Evolutionary conservation across 2,797 vertebrate species (phyloP).

Genomic region (Lacerta viridis): DNA sequence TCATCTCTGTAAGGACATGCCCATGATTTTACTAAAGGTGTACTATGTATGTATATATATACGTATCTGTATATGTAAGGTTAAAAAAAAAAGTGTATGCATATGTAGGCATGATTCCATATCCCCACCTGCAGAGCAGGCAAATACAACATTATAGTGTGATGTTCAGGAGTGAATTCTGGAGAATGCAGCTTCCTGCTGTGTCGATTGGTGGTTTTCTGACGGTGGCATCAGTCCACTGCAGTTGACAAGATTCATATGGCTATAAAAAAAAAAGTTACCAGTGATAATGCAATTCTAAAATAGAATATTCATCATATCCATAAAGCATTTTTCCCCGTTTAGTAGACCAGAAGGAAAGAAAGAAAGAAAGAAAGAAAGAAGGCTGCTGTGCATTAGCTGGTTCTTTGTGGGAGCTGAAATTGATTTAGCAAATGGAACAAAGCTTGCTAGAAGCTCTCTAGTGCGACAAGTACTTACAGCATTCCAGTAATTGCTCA

Average conservation of each 20-base stretch:
- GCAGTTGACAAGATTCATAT: conserved; percentile 45
- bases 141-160: neutral
- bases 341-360: conserved; percentile 38
- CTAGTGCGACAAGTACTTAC: conserved; percentile 68
- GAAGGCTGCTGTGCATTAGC: conserved; percentile 57
- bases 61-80: too few species aligned
- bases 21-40: conserved; percentile 13
- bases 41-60: too few species aligned
- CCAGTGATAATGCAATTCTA: conserved; percentile 69
- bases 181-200: neutral
- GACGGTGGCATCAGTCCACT: conserved; percentile 38
- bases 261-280: conserved; percentile 69
- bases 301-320: conserved; percentile 58
- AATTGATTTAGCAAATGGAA: conserved; percentile 73
- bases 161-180: neutral
- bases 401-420: conserved; percentile 70
- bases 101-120: too few species aligned
- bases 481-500: conserved; percentile 66
- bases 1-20: conserved; percentile 54
- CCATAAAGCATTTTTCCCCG: neutral
- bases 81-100: too few species aligned
- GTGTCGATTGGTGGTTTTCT: conserved; percentile 31
- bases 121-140: neutral
- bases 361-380: neutral
- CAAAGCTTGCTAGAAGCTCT: conserved; percentile 64